These are phyloP conservation scores for Hydrotaea cyrtoneurina DNA, from an alignment of 2,888 invertebrate genomes.

Conservation along the genomic window DNA sequence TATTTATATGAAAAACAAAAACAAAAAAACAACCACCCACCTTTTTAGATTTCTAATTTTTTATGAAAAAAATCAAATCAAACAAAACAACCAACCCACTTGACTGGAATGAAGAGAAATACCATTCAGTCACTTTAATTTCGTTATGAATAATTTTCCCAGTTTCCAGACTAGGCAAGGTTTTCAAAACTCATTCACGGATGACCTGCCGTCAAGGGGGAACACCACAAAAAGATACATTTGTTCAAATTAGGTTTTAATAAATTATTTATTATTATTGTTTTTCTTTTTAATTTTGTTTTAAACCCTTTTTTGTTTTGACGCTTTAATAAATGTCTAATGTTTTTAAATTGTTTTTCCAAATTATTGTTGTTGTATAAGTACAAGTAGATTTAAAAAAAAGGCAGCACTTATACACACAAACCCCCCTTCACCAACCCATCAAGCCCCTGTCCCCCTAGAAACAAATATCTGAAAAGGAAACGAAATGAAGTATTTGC, in stretches of 20 bases:
- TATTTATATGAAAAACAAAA: conserved; percentile 30
- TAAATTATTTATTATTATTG: conserved; percentile 61
- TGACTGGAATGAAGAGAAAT: conserved; percentile 49
- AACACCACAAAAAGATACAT: conserved; percentile 38
- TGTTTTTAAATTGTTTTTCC: conserved; percentile 31
- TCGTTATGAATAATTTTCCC: conserved; percentile 16
- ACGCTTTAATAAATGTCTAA: conserved; percentile 10
- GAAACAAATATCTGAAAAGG: conserved; percentile 35
- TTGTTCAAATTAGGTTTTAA: conserved; percentile 68
- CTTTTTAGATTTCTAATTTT: conserved; percentile 64
- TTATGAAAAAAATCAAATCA: conserved; percentile 42
- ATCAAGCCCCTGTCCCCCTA: neutral
- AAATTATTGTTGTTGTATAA: conserved; percentile 58
- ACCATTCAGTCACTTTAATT: conserved; percentile 40
- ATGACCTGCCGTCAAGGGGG: too few species aligned
- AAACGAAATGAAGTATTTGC: conserved; percentile 67
- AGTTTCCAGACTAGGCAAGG: conserved; percentile 39
- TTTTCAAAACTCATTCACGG: conserved; percentile 37
- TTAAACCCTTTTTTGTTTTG: neutral
- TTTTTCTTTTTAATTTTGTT: conserved; percentile 46
- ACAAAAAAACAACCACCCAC: conserved; percentile 64
- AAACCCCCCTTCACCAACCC: neutral
- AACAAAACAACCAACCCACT: conserved; percentile 55
- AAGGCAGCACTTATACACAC: conserved; percentile 63
- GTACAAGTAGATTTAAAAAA: conserved; percentile 52